Evolutionary conservation across 2,888 invertebrate genomes (phyloP).

Genomic region (Thereva nobilitata): DNA sequence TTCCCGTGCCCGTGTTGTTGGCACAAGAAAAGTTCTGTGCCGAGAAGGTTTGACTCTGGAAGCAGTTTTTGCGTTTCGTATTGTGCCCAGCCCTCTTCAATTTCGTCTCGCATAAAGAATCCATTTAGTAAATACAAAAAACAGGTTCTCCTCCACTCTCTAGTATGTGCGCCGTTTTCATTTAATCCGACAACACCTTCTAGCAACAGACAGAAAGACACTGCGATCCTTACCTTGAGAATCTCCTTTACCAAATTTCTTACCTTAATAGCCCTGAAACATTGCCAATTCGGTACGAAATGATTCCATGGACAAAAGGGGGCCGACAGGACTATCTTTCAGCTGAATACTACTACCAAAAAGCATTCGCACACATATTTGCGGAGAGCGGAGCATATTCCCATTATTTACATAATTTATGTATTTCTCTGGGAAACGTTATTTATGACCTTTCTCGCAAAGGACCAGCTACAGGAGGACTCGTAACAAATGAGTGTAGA

Average conservation of each 20-base stretch:
- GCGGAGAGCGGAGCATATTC: background rate
- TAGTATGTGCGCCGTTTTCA: background rate
- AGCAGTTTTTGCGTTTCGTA: background rate
- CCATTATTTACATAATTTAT: constrained; percentile 17
- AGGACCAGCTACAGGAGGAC: background rate
- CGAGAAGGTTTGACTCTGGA: background rate
- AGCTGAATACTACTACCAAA: background rate
- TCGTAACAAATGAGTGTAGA: background rate
- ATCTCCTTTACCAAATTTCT: no score
- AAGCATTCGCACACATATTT: background rate
- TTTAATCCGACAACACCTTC: background rate
- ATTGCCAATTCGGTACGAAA: no score
- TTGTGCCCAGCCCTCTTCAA: background rate
- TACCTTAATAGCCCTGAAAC: no score
- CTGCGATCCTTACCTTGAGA: no score
- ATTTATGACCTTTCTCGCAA: constrained; percentile 4
- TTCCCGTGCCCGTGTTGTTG: no score
- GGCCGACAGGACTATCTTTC: background rate
- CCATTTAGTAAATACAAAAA: constrained; percentile 9
- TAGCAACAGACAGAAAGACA: no score
- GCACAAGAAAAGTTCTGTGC: background rate
- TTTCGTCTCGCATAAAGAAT: constrained; percentile 10
- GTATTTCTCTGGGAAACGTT: constrained; percentile 7
- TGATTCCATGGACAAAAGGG: no score
- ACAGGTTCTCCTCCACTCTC: background rate